phyloP scores from a whole-genome alignment of 2,113 vertebrate genomes.

The Dipodomys stephensi region DNA sequence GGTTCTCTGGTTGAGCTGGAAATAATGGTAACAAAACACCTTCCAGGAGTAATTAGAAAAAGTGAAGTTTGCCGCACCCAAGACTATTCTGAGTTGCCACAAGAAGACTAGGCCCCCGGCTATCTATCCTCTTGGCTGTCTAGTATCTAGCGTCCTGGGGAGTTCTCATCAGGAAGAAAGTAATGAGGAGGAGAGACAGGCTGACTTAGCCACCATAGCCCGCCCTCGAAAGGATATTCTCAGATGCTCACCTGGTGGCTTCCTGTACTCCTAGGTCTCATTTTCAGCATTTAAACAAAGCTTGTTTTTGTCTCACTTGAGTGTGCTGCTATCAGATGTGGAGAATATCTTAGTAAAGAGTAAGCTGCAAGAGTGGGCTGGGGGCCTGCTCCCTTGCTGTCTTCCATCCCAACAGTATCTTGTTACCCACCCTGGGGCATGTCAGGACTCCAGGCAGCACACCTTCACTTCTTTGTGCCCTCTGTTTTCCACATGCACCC shows the following conservation, averaged over 20 bases:
- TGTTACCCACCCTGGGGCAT: too few relatives aligned
- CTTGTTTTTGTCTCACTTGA: not conserved
- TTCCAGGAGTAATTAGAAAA: not conserved
- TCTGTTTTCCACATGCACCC: not conserved
- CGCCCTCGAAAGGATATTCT: too few relatives aligned
- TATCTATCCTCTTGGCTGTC: not conserved
- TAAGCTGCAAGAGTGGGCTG: not conserved
- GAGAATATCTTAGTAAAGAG: not conserved
- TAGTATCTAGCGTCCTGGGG: not conserved
- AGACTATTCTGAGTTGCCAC: not conserved
- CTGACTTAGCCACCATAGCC: not conserved
- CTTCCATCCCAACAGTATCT: not conserved
- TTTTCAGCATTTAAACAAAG: not conserved
- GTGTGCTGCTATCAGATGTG: not conserved
- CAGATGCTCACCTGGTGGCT: too few relatives aligned
- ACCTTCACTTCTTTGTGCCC: not conserved
- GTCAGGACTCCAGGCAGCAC: not conserved
- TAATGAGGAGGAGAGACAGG: not conserved
- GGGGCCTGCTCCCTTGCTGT: not conserved
- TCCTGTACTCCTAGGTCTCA: not conserved
- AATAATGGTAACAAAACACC: not conserved
- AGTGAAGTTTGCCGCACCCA: accelerated
- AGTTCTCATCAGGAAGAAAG: not conserved
- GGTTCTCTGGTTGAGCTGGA: too few relatives aligned
- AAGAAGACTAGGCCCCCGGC: not conserved